Evolutionary conservation across 2,888 invertebrate genomes (phyloP).

Genomic region (Plagiodera versicolora): DNA sequence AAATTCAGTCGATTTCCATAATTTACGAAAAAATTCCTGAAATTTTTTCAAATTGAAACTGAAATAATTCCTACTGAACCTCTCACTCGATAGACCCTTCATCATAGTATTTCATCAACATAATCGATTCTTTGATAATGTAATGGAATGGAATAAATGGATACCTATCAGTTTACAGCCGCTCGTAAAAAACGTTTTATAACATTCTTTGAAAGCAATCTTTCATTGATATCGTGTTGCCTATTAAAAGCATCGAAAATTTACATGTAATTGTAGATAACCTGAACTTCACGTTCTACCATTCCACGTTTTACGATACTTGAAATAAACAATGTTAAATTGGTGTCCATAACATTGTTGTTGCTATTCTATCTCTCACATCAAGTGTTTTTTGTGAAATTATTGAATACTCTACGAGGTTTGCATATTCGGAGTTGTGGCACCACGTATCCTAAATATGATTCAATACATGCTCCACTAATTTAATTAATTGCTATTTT

Average conservation of each 20-base stretch:
- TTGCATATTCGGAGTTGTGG: too few relatives aligned
- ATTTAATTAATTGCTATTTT: too few relatives aligned
- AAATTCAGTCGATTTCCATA: too few relatives aligned
- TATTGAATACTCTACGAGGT: too few relatives aligned
- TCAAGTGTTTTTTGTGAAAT: background rate
- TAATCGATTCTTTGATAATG: background rate
- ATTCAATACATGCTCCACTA: too few relatives aligned
- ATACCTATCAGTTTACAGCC: background rate
- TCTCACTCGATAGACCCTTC: too few relatives aligned
- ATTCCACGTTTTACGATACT: slow-evolving; percentile 20
- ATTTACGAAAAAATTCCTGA: too few relatives aligned
- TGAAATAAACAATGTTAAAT: slow-evolving; percentile 21
- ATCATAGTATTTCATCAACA: background rate
- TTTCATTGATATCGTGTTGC: slow-evolving; percentile 4
- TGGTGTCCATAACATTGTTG: slow-evolving; percentile 9
- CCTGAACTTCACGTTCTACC: slow-evolving; percentile 5
- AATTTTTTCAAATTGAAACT: background rate
- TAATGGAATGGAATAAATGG: background rate
- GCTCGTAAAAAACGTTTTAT: background rate
- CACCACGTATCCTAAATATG: too few relatives aligned
- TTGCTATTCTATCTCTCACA: slow-evolving; percentile 2
- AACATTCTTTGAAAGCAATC: background rate
- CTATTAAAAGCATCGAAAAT: background rate
- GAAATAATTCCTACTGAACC: too few relatives aligned
- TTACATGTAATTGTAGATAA: slow-evolving; percentile 6